Percentiles rank a stretch among this genome's conserved stretches.
Conservation (phyloP, 2,797 vertebrate genomes). For the Euthynnus affinis region DNA sequence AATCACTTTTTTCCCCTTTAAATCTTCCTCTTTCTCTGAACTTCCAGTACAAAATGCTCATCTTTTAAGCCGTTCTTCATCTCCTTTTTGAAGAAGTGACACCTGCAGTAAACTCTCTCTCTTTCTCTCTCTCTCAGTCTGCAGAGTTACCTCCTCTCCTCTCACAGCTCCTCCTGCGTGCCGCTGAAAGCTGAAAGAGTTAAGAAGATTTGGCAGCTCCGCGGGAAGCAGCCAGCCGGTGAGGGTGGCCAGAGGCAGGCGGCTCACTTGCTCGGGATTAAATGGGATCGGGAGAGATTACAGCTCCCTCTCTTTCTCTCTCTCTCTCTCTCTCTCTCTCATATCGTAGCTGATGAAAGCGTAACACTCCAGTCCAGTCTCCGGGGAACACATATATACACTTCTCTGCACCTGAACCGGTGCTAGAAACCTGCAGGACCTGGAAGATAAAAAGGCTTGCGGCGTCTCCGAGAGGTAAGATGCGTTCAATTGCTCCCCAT, state of each 20-base stretch:
- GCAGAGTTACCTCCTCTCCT: not conserved
- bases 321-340: slow-evolving; percentile 41
- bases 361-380: slow-evolving; percentile 8
- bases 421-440: slow-evolving; percentile 28
- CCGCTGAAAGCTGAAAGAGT: slow-evolving; percentile 73
- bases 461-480: slow-evolving; percentile 51
- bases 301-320: slow-evolving; percentile 61
- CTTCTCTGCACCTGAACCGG: slow-evolving; percentile 15
- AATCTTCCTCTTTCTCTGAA: not conserved
- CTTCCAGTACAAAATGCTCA: not conserved
- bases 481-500: not conserved
- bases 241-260: slow-evolving; percentile 68
- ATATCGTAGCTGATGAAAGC: slow-evolving; percentile 48
- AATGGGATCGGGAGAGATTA: slow-evolving; percentile 87
- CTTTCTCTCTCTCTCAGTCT: not conserved
- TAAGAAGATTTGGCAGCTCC: slow-evolving; percentile 83
- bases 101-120: not conserved
- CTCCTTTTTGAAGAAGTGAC: not conserved
- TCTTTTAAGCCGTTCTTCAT: not conserved
- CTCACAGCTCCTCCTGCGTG: slow-evolving; percentile 37
- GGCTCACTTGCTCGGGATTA: slow-evolving; percentile 84
- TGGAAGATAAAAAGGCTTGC: not conserved
- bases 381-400: slow-evolving; percentile 42
- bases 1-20: not conserved
- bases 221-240: slow-evolving; percentile 60